phyloP scores from a whole-genome alignment of 2,797 vertebrate genomes.

The Myoxocephalus aenaeus region DNA sequence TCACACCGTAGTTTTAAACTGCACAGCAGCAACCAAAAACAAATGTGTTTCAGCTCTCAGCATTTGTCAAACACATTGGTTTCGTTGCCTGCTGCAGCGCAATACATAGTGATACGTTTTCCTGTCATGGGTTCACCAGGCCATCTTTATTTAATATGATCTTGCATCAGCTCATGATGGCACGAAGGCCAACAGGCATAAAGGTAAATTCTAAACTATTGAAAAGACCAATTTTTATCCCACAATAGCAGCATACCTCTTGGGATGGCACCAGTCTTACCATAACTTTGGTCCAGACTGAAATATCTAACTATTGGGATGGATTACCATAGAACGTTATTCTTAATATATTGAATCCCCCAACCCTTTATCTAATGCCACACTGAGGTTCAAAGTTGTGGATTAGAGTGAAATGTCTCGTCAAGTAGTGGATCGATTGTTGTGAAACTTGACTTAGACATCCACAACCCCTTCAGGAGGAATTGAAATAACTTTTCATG shows the following conservation, averaged over 20 bases:
- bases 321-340: not conserved
- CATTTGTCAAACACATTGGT: slow-evolving; percentile 40
- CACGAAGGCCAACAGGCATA: not conserved
- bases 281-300: not conserved
- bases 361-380: not conserved
- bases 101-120: slow-evolving; percentile 13
- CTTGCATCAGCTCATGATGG: slow-evolving; percentile 25
- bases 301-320: not conserved
- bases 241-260: not conserved
- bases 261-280: not conserved
- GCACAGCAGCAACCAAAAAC: slow-evolving; percentile 15
- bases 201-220: slow-evolving; percentile 20
- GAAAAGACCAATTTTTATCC: not conserved
- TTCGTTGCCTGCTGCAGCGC: slow-evolving; percentile 16
- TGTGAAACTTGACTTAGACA: not conserved
- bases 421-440: not conserved
- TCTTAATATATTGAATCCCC: not conserved
- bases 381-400: not conserved
- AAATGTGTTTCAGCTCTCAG: slow-evolving; percentile 20
- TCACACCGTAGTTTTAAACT: slow-evolving; percentile 1
- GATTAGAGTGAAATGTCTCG: not conserved
- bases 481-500: not conserved
- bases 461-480: not conserved
- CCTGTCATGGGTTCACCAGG: slow-evolving; percentile 21
- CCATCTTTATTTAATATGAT: slow-evolving; percentile 30